Conservation (phyloP, 2,113 vertebrate species). For the Nycticebus coucang region DNA sequence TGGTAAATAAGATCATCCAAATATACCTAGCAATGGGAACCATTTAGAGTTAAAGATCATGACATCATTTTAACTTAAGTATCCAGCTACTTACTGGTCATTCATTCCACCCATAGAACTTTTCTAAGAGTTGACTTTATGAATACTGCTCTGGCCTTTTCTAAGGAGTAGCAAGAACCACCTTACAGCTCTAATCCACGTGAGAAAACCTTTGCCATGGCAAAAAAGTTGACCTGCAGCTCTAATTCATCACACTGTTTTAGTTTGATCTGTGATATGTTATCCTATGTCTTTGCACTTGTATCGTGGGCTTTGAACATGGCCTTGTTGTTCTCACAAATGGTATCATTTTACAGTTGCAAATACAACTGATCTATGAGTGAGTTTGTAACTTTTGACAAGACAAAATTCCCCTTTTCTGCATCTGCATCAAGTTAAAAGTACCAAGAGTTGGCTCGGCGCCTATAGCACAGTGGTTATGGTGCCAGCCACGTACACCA, state of each 20-base stretch:
- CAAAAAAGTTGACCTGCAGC: neutral
- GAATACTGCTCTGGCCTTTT: neutral
- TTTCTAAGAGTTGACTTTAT: neutral
- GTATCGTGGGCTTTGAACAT: neutral
- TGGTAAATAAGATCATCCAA: neutral
- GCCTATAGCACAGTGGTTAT: too few relatives aligned
- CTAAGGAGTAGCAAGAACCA: neutral
- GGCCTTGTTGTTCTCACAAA: neutral
- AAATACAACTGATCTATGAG: neutral
- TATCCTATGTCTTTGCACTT: neutral
- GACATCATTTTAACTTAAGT: neutral
- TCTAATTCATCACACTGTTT: neutral
- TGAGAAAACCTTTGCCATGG: neutral
- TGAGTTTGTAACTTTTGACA: neutral
- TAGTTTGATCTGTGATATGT: neutral
- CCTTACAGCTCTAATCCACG: neutral
- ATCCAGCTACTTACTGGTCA: neutral
- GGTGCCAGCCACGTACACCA: too few relatives aligned
- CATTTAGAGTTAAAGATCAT: neutral
- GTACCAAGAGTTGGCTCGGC: too few relatives aligned
- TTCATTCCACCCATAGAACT: neutral
- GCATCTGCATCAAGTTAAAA: neutral
- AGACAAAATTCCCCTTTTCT: neutral
- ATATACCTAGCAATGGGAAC: neutral
- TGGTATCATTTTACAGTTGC: neutral